phyloP scores from a whole-genome alignment of 2,113 vertebrate genomes.

The Conger conger region DNA sequence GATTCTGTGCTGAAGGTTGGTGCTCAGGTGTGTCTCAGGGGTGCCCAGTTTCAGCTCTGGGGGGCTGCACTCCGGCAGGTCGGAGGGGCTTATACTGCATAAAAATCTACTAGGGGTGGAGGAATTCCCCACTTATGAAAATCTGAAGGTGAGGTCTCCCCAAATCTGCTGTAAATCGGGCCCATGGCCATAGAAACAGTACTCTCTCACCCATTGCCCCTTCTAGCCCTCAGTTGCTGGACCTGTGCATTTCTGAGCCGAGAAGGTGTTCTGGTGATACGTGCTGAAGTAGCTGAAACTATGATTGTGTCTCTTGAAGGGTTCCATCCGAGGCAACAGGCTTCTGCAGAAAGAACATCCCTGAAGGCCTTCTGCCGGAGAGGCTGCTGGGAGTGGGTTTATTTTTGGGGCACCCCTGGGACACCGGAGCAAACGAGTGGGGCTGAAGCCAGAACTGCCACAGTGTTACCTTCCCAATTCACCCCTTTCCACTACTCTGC shows the following conservation, averaged over 20 bases:
- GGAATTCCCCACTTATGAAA: background rate
- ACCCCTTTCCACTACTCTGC: background rate
- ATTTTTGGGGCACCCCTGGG: constrained; percentile 14
- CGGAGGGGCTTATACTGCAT: background rate
- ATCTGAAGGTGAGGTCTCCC: background rate
- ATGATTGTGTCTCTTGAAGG: constrained; percentile 38
- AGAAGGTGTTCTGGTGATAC: background rate
- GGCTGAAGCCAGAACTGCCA: constrained; percentile 21
- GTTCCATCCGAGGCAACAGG: constrained; percentile 23
- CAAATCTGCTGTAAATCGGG: background rate
- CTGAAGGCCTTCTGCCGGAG: constrained; percentile 24
- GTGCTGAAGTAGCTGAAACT: constrained; percentile 23
- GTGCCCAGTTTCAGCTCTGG: constrained; percentile 19
- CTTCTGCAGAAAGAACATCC: constrained; percentile 26
- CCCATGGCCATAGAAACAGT: no score
- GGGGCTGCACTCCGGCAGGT: background rate
- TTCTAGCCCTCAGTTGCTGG: constrained; percentile 3
- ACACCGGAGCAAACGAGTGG: constrained; percentile 1
- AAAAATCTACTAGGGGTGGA: background rate
- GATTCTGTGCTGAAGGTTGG: background rate
- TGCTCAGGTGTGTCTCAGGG: constrained; percentile 8
- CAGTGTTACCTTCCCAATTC: constrained; percentile 4
- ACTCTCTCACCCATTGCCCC: background rate
- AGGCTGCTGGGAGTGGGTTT: constrained; percentile 18
- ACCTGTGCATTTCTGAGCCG: constrained; percentile 10